Percentiles rank a stretch among this genome's conserved stretches.
Conservation (phyloP, 2,888 invertebrate genomes). For the Microchrysa polita region DNA sequence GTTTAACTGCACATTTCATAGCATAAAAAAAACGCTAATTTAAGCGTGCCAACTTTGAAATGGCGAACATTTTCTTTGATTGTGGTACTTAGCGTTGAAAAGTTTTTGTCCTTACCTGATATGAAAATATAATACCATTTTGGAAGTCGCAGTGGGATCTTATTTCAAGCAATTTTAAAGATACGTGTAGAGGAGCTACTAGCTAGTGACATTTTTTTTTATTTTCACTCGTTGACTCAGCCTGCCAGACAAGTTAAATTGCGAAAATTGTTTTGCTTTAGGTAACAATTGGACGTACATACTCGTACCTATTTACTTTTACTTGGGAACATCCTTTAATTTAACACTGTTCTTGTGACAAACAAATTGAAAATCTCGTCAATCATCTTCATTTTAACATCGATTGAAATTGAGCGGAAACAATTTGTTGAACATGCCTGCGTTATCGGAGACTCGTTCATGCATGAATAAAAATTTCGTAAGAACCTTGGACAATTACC, state of each 20-base stretch:
- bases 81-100: constrained; percentile 23
- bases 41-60: constrained; percentile 28
- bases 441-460: neutral
- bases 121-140: constrained; percentile 17
- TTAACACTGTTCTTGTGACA: constrained; percentile 39
- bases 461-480: neutral
- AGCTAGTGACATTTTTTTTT: no score
- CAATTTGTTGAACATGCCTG: constrained; percentile 31
- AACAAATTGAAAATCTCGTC: constrained; percentile 44
- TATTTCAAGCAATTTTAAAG: no score
- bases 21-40: constrained; percentile 33
- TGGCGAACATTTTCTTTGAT: constrained; percentile 37
- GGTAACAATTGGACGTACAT: neutral
- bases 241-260: no score
- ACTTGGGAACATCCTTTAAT: constrained; percentile 42
- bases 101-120: constrained; percentile 35
- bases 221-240: no score
- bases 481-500: neutral
- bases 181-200: no score
- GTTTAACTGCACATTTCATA: constrained; percentile 36
- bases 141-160: no score
- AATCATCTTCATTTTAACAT: constrained; percentile 37
- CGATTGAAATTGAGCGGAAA: constrained; percentile 42
- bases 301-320: neutral
- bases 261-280: neutral